Evolutionary conservation across 2,113 vertebrate genomes (phyloP).

Genomic region (Hemiprocne comata): DNA sequence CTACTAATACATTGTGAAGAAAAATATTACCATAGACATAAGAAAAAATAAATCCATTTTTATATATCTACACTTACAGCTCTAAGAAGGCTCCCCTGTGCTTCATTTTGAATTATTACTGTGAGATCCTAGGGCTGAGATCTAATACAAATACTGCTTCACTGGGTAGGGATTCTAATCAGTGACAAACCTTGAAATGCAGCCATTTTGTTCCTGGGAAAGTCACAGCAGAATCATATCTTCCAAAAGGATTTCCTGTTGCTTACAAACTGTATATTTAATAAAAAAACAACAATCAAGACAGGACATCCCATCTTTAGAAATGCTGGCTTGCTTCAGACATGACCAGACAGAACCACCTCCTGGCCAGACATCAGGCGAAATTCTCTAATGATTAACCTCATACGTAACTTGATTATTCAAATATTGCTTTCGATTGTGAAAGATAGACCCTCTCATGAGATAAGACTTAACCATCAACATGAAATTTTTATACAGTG

Average conservation of each 20-base stretch:
- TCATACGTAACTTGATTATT: constrained; percentile 12
- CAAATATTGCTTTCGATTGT: background rate
- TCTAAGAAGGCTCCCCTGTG: background rate
- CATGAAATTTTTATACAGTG: background rate
- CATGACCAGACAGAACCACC: constrained; percentile 30
- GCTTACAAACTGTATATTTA: background rate
- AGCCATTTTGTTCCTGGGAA: background rate
- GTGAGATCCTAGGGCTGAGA: background rate
- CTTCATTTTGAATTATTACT: background rate
- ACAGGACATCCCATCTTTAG: constrained; percentile 18
- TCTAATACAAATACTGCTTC: background rate
- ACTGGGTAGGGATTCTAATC: background rate
- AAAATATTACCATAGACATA: background rate
- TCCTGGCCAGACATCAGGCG: constrained; percentile 54
- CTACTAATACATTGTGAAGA: background rate
- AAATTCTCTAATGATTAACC: constrained; percentile 38
- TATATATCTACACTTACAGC: background rate
- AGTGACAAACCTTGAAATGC: background rate
- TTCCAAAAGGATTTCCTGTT: constrained; percentile 25
- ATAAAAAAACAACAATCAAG: background rate
- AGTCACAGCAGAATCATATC: background rate
- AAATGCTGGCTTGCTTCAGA: background rate
- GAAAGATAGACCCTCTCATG: background rate
- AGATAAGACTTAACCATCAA: constrained; percentile 26
- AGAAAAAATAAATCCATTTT: background rate